phyloP scores from a whole-genome alignment of 1,140 invertebrate species.

The Megathymus violae region DNA sequence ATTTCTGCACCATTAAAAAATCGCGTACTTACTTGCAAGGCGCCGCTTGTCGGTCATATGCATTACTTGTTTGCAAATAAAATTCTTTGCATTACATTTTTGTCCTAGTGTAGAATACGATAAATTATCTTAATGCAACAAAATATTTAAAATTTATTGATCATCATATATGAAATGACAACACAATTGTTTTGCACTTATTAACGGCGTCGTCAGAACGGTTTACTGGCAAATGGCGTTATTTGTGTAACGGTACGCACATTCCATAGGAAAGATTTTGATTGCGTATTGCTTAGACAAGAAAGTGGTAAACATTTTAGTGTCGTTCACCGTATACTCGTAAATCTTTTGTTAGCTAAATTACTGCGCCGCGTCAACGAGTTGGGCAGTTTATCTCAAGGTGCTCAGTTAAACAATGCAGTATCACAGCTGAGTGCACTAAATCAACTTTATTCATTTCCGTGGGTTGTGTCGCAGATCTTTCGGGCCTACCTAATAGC shows the following conservation, averaged over 20 bases:
- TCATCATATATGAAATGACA: slow-evolving; percentile 48
- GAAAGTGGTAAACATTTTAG: slow-evolving; percentile 37
- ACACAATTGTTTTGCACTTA: slow-evolving; percentile 58
- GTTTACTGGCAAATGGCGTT: slow-evolving; percentile 52
- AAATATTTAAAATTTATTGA: slow-evolving; percentile 67
- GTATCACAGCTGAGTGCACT: slow-evolving; percentile 64
- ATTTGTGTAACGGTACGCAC: slow-evolving; percentile 63
- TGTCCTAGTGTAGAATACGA: slow-evolving; percentile 49
- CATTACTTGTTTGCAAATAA: slow-evolving; percentile 56
- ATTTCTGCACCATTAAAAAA: slow-evolving; percentile 71
- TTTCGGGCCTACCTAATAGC: slow-evolving; percentile 75
- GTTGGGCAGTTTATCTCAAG: slow-evolving; percentile 51
- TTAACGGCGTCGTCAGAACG: slow-evolving; percentile 54
- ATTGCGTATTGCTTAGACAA: slow-evolving; percentile 37
- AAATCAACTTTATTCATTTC: slow-evolving; percentile 71
- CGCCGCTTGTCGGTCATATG: slow-evolving; percentile 55
- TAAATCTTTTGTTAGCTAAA: slow-evolving; percentile 45
- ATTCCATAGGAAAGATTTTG: slow-evolving; percentile 50
- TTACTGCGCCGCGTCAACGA: slow-evolving; percentile 44
- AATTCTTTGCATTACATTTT: slow-evolving; percentile 56
- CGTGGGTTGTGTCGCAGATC: slow-evolving; percentile 73
- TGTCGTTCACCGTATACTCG: slow-evolving; percentile 34
- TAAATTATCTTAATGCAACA: slow-evolving; percentile 77
- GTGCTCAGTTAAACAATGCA: slow-evolving; percentile 65
- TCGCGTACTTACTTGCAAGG: slow-evolving; percentile 55